Evolutionary conservation across 2,797 vertebrate genomes (phyloP).

Genomic region (Tauraco hartlaubi): DNA sequence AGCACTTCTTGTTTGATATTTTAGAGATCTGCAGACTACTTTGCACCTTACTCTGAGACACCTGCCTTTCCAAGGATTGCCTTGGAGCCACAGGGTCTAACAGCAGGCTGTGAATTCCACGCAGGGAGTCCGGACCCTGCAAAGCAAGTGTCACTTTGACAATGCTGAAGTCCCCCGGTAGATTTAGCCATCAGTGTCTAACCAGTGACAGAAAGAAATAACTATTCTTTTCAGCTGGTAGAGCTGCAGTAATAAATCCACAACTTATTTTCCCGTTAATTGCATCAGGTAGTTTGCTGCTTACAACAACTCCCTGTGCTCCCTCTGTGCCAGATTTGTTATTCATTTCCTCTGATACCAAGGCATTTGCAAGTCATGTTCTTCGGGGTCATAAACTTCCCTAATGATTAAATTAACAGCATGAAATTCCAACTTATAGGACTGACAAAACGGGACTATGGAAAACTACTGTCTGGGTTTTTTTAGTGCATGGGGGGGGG

Average conservation of each 20-base stretch:
- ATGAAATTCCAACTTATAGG: neutral
- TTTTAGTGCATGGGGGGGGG: neutral
- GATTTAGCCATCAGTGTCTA: neutral
- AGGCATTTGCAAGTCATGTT: conserved; percentile 7
- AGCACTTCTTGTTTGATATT: neutral
- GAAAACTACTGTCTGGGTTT: neutral
- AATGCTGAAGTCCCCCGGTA: neutral
- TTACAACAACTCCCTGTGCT: neutral
- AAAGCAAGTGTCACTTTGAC: neutral
- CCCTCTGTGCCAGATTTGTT: neutral
- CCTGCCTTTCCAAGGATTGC: neutral
- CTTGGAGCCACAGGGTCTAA: neutral
- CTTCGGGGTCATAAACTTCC: conserved; percentile 33
- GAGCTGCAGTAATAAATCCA: neutral
- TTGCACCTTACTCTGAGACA: neutral
- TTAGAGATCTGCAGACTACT: neutral
- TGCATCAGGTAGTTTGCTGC: neutral
- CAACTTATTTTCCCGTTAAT: neutral
- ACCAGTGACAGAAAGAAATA: neutral
- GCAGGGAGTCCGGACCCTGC: neutral
- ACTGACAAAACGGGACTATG: neutral
- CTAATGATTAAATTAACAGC: conserved; percentile 18
- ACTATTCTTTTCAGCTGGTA: neutral
- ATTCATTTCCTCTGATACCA: neutral
- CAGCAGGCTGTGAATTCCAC: neutral